Evolutionary conservation across 2,797 vertebrate genomes (phyloP), one percentile per base, ranked within the genome.

Genomic region (Cirrhinus molitorella): DNA sequence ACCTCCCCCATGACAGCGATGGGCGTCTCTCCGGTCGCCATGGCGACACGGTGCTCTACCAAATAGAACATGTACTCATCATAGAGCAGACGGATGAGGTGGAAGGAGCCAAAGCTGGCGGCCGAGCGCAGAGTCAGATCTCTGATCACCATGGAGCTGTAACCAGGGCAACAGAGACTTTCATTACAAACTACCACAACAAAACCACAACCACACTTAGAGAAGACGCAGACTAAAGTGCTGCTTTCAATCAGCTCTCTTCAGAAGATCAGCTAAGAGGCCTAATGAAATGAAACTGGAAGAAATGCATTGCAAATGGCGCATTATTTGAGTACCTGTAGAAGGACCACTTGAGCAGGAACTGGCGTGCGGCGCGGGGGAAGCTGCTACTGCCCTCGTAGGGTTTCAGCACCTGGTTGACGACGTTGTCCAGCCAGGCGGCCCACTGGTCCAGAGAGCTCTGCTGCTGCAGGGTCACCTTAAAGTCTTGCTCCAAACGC

Each of bases 61-160:
- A 99, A 94, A 92, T 99, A 99, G 89, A 99, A 99, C 98, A 99
- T 99, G 94, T 99, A 99, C 85, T 99, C 98, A 0, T 99, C 98
- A 0, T 99, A 99, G 4, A 99, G 96, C 75, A 99, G 95, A 37
- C 98, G 97, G 88, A 99, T 99, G 55, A 99, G 94, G 92, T 99
- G 98, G 92, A 99, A 99, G 82, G 98, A 99, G 70, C 98, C 98
- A 0, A 99, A 99, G 86, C 98, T 99, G 87, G 98, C 98, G 0
- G 98, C 98, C 0, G 97, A 99, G 85, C 98, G 97, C 87, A 99
- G 93, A 53, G 98, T 99, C 85, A 99, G 95, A 92, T 99, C 98
- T 5, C 98, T 94, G 91, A 99, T 99, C 93, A 99, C 98, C 98
- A 99, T 99, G 87, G 98, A 99, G 93, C 98, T 99, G 84, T 71